These are phyloP conservation scores for Spea multiplicata DNA, from an alignment of 2,113 vertebrate species.

Conservation along the genomic window DNA sequence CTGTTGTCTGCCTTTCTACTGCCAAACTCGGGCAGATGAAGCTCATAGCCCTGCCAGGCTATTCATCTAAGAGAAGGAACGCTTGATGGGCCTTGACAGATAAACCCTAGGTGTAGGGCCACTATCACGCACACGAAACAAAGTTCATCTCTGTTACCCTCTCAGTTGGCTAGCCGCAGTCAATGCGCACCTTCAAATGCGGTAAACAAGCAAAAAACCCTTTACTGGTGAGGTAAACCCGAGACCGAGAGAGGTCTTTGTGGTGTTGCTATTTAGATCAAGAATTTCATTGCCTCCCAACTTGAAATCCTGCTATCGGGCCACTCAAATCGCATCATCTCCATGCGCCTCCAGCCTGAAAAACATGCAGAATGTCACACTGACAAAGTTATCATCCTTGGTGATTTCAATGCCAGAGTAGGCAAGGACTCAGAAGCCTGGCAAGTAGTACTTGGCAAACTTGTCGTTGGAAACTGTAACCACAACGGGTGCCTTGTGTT, in stretches of 20 bases:
- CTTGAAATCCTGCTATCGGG: neutral
- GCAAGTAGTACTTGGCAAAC: neutral
- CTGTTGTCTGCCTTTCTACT: no score
- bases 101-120: no score
- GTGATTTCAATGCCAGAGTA: neutral
- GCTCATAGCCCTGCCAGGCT: no score
- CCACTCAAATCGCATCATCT: neutral
- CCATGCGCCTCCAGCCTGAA: neutral
- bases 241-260: neutral
- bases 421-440: neutral
- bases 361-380: neutral
- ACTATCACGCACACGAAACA: no score
- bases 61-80: no score
- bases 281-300: no score
- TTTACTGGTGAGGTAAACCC: neutral
- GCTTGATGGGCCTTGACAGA: no score
- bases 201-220: neutral
- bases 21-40: no score
- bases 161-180: no score
- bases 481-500: neutral
- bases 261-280: no score
- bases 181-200: no score
- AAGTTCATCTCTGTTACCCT: no score
- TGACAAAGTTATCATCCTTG: neutral
- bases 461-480: constrained; percentile 1